A percentile compares a stretch with the other conserved stretches of the same genome.
Conservation (phyloP, 1,140 invertebrate genomes). For the Drosophila trapezifrons region DNA sequence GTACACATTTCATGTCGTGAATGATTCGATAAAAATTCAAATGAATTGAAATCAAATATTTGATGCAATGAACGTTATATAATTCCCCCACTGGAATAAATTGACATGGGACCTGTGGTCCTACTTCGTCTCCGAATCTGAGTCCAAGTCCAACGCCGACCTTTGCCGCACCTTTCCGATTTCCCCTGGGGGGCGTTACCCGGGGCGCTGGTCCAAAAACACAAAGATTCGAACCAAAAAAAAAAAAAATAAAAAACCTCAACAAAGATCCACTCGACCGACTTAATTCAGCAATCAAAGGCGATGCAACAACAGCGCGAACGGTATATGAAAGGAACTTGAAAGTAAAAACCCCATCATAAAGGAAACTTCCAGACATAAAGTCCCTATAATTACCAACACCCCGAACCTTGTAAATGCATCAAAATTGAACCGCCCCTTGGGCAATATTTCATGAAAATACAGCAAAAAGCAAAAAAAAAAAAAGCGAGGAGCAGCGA, state of each 20-base stretch:
- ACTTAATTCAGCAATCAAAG: constrained; percentile 65
- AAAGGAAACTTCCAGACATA: constrained; percentile 82
- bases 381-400: constrained; percentile 84
- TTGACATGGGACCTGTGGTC: not conserved
- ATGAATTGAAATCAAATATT: not conserved
- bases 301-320: constrained; percentile 32
- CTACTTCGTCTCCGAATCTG: not conserved
- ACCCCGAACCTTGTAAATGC: constrained; percentile 83
- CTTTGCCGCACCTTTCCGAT: constrained; percentile 1
- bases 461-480: constrained; percentile 20
- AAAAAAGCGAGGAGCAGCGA: constrained; percentile 8
- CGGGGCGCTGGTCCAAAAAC: constrained; percentile 2
- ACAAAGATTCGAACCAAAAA: not conserved
- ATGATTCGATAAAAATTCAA: too few species aligned
- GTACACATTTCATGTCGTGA: too few species aligned
- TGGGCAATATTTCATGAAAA: constrained; percentile 67
- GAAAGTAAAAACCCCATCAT: constrained; percentile 67
- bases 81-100: not conserved
- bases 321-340: constrained; percentile 33
- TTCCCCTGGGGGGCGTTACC: constrained; percentile 11
- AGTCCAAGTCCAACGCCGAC: not conserved
- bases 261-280: constrained; percentile 14
- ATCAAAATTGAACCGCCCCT: constrained; percentile 82
- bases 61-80: not conserved
- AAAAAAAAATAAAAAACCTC: too few species aligned